phyloP scores from a whole-genome alignment of 2,888 invertebrate species.

The Eudemis profundana region DNA sequence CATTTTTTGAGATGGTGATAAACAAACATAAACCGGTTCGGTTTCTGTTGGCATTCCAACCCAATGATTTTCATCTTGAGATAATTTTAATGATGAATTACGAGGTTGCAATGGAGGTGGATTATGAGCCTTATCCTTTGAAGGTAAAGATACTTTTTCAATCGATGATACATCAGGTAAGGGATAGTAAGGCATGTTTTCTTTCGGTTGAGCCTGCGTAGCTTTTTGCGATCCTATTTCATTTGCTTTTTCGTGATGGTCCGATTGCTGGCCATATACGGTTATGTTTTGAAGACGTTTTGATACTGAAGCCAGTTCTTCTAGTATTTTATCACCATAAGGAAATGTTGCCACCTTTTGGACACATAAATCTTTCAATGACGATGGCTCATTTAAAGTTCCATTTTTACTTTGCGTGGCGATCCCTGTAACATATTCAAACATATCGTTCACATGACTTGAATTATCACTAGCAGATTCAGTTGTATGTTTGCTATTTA shows the following conservation, averaged over 20 bases:
- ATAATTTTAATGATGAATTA: conserved; percentile 73
- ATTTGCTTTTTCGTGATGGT: conserved; percentile 44
- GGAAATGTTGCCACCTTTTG: conserved; percentile 88
- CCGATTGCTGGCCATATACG: conserved; percentile 52
- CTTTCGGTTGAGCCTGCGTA: conserved; percentile 42
- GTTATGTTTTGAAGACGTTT: conserved; percentile 79
- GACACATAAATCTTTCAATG: conserved; percentile 88
- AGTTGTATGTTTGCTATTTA: conserved; percentile 51
- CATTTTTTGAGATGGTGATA: conserved; percentile 90
- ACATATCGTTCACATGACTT: conserved; percentile 77
- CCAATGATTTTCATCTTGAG: conserved; percentile 80
- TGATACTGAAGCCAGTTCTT: conserved; percentile 88
- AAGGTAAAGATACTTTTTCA: conserved; percentile 68
- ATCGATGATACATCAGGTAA: conserved; percentile 78
- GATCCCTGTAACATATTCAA: conserved; percentile 73
- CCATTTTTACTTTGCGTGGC: conserved; percentile 52
- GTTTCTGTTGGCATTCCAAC: conserved; percentile 86
- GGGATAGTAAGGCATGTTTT: conserved; percentile 77
- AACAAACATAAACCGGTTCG: conserved; percentile 87
- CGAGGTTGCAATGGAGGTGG: conserved; percentile 79
- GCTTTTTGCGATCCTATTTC: conserved; percentile 39
- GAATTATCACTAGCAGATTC: conserved; percentile 53
- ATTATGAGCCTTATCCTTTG: conserved; percentile 56
- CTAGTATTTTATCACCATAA: conserved; percentile 88
- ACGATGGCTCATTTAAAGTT: conserved; percentile 66